These are phyloP conservation scores for Tarsius wallacei DNA, from an alignment of 2,797 vertebrate species.

Conservation along the genomic window DNA sequence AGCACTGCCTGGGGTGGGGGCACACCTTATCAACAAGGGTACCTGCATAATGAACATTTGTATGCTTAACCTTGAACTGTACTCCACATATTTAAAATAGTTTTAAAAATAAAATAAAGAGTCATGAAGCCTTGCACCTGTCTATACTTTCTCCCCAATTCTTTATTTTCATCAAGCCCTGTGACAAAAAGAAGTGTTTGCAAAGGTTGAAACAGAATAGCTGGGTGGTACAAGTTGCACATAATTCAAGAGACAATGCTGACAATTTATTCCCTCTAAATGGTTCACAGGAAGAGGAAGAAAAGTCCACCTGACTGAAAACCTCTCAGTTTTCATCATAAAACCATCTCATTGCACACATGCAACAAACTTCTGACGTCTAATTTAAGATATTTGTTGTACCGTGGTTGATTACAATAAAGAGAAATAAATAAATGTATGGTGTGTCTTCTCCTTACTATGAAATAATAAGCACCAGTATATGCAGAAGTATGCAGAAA, in stretches of 20 bases:
- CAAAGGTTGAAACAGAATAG: not conserved
- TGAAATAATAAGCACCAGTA: not conserved
- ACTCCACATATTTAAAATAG: too few relatives aligned
- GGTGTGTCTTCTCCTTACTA: not conserved
- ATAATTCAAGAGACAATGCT: not conserved
- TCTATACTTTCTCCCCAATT: not conserved
- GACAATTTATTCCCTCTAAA: not conserved
- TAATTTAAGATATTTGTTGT: not conserved
- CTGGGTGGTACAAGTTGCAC: not conserved
- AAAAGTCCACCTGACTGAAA: not conserved
- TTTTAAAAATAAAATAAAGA: not conserved
- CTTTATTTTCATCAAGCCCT: constrained; percentile 37
- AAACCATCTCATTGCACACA: not conserved
- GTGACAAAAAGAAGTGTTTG: not conserved
- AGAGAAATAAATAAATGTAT: not conserved
- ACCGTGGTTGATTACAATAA: not conserved
- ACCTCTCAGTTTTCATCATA: not conserved
- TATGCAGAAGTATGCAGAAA: not conserved
- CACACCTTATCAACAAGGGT: too few relatives aligned
- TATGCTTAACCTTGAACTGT: too few relatives aligned
- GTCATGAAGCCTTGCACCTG: not conserved
- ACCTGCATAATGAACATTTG: too few relatives aligned
- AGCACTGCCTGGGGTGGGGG: too few relatives aligned
- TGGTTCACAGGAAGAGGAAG: not conserved
- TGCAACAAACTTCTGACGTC: not conserved